These are phyloP conservation scores for Palythoa caribaeorum DNA, from an alignment of 92 coral and sea anemone species.

Conservation along the genomic window DNA sequence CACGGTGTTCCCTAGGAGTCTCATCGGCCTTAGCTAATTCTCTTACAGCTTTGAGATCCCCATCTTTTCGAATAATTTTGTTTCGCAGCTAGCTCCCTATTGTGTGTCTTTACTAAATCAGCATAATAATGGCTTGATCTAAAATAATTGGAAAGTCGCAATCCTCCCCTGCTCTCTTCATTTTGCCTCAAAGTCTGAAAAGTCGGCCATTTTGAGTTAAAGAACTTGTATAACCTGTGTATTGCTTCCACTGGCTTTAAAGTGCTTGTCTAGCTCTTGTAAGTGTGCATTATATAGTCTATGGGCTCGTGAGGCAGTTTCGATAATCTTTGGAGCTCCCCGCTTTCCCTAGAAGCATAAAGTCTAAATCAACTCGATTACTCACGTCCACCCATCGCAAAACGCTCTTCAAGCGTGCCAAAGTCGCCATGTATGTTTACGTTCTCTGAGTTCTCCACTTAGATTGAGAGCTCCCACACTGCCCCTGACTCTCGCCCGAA, in stretches of 20 bases:
- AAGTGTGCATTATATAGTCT: constrained; percentile 36
- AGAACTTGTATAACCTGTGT: constrained; percentile 50
- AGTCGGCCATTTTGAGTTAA: constrained; percentile 53
- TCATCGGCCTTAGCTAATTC: background rate
- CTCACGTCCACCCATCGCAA: constrained; percentile 55
- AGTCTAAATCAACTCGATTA: constrained; percentile 40
- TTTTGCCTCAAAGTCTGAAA: background rate
- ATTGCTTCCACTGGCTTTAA: constrained; percentile 39
- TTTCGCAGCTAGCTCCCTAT: constrained; percentile 62
- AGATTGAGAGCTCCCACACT: constrained; percentile 27
- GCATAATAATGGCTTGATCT: too few species aligned
- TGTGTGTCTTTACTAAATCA: background rate
- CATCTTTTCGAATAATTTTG: constrained; percentile 55
- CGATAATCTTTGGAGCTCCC: constrained; percentile 43
- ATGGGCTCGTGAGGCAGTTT: constrained; percentile 52
- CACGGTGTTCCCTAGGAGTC: constrained; percentile 19
- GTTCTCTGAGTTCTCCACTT: constrained; percentile 42
- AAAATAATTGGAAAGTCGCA: background rate
- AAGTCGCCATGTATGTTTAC: constrained; percentile 53
- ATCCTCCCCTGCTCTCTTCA: background rate
- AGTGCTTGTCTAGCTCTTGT: constrained; percentile 25
- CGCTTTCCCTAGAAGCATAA: constrained; percentile 55
- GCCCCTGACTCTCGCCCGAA: constrained; percentile 33
- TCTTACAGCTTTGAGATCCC: constrained; percentile 41
- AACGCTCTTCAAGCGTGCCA: constrained; percentile 53